Base-by-base conservation (phyloP, 64 coral and sea anemone species). In the Montipora cactus region DNA sequence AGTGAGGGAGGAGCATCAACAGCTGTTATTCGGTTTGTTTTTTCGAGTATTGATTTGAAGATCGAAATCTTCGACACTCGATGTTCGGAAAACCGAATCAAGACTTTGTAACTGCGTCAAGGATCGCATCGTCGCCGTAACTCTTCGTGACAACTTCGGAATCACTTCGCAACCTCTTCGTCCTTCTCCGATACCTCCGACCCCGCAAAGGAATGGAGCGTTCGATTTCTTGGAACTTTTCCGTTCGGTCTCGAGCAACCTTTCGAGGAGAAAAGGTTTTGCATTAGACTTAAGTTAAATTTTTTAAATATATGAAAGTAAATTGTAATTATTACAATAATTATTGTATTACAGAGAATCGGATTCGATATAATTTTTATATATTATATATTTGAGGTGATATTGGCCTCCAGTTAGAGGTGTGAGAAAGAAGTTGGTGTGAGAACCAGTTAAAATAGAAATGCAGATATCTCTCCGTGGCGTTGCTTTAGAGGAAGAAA, bases 301-400 rank as follows among this genome's bases (percentile, higher is more conserved):
- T 46, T 57, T 57, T 8, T 57, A 57, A 57, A 57, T 57, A 45
- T 48, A 67, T 84, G 67, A 4, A 69, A 19, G 14, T 83, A 83
- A 45, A 83, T 62, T 44, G 58, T 84, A 67, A 47, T 67, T 19
- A 57, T 6, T 57, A 57, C 6, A 57, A 57, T 8, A 8, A 11
- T 57, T 8, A 57, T 57, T 57, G 66, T 70, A 72, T 84, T 67
- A 67, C 59, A 70, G 44, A 50, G 50, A 86, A 49, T 11, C 48
- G 45, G 50, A 86, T 19, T 11, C 48, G 45, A 86, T 51, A 86
- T 28, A 72, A 52, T 15, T 86, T 86, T 86, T 86, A 71, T 48
- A 85, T 69, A 70, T 85, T 22, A 47, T 57, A 48, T 50, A 86
- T 86, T 45, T 71, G 46, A 23, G 9, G 82, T 28, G 25, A 72